Base-by-base conservation (phyloP, 1,140 invertebrate genomes). In the Sogatella furcifera region DNA sequence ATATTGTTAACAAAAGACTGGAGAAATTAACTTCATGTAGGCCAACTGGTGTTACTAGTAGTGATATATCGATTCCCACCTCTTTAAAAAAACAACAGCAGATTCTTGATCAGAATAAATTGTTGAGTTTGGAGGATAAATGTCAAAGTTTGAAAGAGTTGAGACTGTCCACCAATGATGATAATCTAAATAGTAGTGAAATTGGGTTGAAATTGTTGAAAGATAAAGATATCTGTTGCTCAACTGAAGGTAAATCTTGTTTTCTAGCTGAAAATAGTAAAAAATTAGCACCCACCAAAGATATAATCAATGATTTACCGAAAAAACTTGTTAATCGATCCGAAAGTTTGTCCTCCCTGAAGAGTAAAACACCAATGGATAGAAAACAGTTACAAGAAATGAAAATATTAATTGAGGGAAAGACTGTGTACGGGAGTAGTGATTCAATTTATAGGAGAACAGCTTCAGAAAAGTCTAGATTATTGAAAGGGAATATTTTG, bases 81-180 rank as follows among this genome's bases (percentile, higher is more conserved):
- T 5, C 34, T 38, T 13, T 38, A 38, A 38, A 8, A 10, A 38
- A 38, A 38, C 34, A 38, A 13, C 34, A 38, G 34, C 5, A 38
- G 11, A 13, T 38, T 1, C 34, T 38, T 2, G 9, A 38, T 38
- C 34, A 38, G 11, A 38, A 10, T 38, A 38, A 4, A 11, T 38
- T 38, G 34, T 38, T 38, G 34, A 38, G 34, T 38, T 5, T 38
- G 34, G 34, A 38, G 34, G 34, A 38, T 3, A 60, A 60, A 34
- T 53, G 58, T 53, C 58, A 60, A 24, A 60, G 58, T 52, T 52
- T 60, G 34, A 52, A 60, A 10, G 34, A 38, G 34, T 13, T 38
- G 34, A 38, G 34, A 13, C 11, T 38, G 11, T 38, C 34, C 34
- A 38, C n/a, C 8, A 58, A 28, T 58, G 56, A 58, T 14, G 56